Conservation (phyloP, 2,797 vertebrate genomes). For the Molossus molossus region DNA sequence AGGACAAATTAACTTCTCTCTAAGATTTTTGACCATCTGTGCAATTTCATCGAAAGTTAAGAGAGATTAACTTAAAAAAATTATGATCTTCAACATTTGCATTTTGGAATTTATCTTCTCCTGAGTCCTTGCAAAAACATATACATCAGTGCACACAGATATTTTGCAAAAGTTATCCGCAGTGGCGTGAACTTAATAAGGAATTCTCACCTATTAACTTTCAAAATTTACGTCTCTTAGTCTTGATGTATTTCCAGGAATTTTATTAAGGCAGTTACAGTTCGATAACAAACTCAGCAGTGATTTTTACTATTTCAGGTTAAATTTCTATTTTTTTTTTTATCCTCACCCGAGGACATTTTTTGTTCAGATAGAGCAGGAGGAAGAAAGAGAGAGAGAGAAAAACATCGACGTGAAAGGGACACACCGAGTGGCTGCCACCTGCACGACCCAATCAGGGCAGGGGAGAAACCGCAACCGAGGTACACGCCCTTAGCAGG, state of each 20-base stretch:
- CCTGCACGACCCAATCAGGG: too few species aligned
- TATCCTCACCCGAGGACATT: too few species aligned
- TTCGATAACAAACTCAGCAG: background rate
- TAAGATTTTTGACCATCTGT: conserved; percentile 64
- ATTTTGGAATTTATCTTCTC: conserved; percentile 38
- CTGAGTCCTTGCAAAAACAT: conserved; percentile 13
- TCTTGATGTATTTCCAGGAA: background rate
- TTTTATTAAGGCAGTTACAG: background rate
- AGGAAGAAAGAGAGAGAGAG: too few species aligned
- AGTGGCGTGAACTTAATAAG: conserved; percentile 68
- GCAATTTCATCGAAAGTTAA: conserved; percentile 32
- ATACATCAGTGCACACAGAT: background rate
- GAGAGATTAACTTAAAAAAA: conserved; percentile 53
- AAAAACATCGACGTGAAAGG: too few species aligned
- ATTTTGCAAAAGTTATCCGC: conserved; percentile 49
- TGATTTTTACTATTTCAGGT: background rate
- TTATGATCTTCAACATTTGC: background rate
- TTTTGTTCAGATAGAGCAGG: too few species aligned
- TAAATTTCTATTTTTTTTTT: background rate
- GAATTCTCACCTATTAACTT: conserved; percentile 74
- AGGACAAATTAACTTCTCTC: conserved; percentile 54
- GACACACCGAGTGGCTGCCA: too few species aligned
- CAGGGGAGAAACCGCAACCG: too few species aligned
- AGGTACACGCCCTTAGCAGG: too few species aligned
- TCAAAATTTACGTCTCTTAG: background rate